These are phyloP conservation scores for Thamnophis sirtalis DNA, from an alignment of 2,113 vertebrate genomes.

Conservation along the genomic window DNA sequence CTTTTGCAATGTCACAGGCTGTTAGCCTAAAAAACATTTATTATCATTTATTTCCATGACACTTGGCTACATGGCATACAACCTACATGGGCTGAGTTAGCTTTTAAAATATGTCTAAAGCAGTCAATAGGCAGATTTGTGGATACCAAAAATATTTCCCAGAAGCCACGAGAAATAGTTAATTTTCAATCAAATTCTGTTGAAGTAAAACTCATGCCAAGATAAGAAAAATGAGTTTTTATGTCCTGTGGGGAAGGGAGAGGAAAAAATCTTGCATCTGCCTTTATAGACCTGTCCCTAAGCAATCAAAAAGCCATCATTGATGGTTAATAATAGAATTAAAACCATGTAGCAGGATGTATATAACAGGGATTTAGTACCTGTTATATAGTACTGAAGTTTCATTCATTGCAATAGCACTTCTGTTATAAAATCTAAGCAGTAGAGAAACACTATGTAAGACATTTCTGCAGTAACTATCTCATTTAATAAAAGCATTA, in stretches of 20 bases:
- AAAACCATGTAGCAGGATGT: background rate
- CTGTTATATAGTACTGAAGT: background rate
- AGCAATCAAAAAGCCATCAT: background rate
- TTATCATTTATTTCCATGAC: background rate
- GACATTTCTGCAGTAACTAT: background rate
- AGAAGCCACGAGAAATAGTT: background rate
- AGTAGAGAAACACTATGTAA: background rate
- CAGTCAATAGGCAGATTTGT: background rate
- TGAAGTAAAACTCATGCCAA: background rate
- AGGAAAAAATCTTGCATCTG: background rate
- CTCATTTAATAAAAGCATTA: slow-evolving; percentile 7
- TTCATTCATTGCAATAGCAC: background rate
- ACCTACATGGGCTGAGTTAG: background rate
- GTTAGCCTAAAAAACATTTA: background rate
- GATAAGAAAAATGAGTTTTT: background rate
- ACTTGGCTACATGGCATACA: too few species aligned
- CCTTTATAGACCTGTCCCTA: background rate
- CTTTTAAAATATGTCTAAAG: background rate
- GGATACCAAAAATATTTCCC: too few species aligned
- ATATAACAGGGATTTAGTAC: background rate
- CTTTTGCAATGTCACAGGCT: background rate
- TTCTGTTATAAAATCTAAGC: background rate
- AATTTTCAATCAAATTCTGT: background rate
- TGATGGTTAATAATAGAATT: background rate
- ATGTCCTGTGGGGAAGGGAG: background rate